Conservation (phyloP, 2,797 vertebrate genomes). For the Onychomys leucogaster region DNA sequence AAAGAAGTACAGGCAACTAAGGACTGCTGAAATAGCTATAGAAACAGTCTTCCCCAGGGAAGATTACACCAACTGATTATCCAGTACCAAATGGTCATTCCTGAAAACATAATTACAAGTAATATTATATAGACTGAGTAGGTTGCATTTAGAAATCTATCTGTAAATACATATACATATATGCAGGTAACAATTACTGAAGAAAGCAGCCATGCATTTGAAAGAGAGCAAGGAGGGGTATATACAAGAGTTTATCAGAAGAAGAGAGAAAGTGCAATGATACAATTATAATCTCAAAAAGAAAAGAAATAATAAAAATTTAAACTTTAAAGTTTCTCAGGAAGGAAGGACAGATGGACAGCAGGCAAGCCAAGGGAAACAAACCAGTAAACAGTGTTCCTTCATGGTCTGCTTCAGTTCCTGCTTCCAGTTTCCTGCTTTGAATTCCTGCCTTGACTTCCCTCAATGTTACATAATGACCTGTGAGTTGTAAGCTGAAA, state of each 20-base stretch:
- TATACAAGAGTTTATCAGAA: background rate
- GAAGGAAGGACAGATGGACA: background rate
- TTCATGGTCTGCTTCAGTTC: background rate
- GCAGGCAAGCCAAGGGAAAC: background rate
- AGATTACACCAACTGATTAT: background rate
- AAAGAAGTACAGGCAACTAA: background rate
- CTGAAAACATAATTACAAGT: background rate
- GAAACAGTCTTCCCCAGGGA: background rate
- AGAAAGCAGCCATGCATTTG: background rate
- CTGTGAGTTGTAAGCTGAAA: background rate
- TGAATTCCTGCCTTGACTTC: background rate
- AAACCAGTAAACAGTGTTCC: background rate
- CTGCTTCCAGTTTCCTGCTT: background rate
- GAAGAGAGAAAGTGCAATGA: background rate
- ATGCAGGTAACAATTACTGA: background rate
- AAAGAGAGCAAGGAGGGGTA: background rate
- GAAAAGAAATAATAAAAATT: background rate
- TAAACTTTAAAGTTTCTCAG: background rate
- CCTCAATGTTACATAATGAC: background rate
- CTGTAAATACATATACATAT: background rate
- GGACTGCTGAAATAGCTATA: background rate
- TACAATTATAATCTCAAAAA: background rate
- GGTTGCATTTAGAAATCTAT: background rate
- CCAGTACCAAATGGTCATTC: background rate
- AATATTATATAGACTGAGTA: background rate